These are phyloP conservation scores for Sesamia nonagrioides DNA, from an alignment of 1,140 invertebrate species.

Conservation along the genomic window DNA sequence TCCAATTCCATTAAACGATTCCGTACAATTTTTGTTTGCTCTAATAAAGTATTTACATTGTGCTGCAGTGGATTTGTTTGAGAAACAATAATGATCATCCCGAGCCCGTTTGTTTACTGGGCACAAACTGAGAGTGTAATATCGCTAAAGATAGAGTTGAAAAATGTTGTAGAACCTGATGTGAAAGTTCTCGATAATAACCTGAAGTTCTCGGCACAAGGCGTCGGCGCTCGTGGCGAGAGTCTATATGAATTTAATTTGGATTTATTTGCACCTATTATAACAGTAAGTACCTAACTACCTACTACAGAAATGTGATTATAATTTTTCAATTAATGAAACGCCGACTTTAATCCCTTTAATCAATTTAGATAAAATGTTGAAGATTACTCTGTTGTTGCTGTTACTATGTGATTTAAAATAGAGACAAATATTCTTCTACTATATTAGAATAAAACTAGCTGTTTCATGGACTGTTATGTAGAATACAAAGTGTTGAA, in stretches of 20 bases:
- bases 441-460: too few species aligned
- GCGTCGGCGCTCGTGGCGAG: conserved; percentile 91
- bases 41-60: not conserved
- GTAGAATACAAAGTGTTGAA: too few species aligned
- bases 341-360: not conserved
- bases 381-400: too few species aligned
- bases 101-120: conserved; percentile 97
- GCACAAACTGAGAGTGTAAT: conserved; percentile 94
- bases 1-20: too few species aligned
- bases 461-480: too few species aligned
- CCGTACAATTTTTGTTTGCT: not conserved
- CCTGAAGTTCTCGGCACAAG: conserved; percentile 89
- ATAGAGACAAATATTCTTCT: too few species aligned
- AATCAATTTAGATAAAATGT: too few species aligned
- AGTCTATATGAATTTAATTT: conserved; percentile 92
- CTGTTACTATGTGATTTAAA: too few species aligned
- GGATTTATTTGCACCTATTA: conserved; percentile 91
- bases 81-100: conserved; percentile 71
- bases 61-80: not conserved
- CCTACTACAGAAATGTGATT: not conserved
- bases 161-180: conserved; percentile 91
- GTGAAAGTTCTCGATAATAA: conserved; percentile 89
- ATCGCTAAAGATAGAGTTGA: conserved; percentile 94
- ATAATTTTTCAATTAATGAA: not conserved
- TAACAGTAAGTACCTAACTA: conserved; percentile 89